These are phyloP conservation scores for Nephrotoma flavescens DNA, from an alignment of 2,888 invertebrate species.

Conservation along the genomic window DNA sequence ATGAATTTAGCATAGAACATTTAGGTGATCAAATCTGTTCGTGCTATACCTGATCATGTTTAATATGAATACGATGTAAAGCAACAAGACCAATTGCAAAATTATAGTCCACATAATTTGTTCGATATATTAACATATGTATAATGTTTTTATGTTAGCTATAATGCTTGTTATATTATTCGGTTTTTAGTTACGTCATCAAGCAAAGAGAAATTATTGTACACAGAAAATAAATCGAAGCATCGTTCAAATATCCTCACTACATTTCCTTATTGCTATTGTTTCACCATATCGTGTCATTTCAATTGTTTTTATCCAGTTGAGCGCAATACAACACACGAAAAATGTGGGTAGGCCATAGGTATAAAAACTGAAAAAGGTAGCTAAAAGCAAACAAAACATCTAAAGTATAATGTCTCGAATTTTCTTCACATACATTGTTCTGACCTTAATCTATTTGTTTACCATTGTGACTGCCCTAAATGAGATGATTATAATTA, in stretches of 20 bases:
- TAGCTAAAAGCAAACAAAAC: neutral
- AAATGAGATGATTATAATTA: neutral
- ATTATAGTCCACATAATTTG: neutral
- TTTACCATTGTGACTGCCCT: neutral
- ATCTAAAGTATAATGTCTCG: neutral
- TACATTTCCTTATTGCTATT: neutral
- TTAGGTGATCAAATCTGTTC: no score
- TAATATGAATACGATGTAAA: neutral
- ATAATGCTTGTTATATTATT: neutral
- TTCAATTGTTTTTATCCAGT: neutral
- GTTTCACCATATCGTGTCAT: neutral
- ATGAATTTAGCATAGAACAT: no score
- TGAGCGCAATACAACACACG: neutral
- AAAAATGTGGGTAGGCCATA: neutral
- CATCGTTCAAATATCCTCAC: neutral
- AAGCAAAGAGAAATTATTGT: neutral
- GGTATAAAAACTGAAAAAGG: neutral
- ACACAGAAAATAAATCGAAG: neutral
- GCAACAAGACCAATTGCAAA: neutral
- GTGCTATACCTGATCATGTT: no score
- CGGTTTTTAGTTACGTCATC: neutral
- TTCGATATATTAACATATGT: neutral
- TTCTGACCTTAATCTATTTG: neutral
- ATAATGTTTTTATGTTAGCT: neutral
- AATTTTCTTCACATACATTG: neutral